A percentile compares a stretch with the other conserved stretches of the same genome.
phyloP scores from a whole-genome alignment of 2,888 invertebrate species.

The Lasioglossum vierecki region DNA sequence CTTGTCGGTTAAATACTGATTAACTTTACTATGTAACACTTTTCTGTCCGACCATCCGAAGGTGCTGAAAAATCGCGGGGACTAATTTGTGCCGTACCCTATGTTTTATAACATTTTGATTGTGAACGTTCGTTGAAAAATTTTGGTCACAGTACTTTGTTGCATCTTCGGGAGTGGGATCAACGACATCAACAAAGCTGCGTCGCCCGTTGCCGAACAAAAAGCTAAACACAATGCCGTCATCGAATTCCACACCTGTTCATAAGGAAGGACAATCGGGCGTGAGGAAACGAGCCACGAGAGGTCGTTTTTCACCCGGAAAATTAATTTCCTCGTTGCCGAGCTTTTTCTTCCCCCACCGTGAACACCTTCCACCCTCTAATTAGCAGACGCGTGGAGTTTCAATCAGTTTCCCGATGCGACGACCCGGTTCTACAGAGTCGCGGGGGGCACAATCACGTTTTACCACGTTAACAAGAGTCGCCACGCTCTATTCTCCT shows the following conservation, averaged over 20 bases:
- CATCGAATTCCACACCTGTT: constrained; percentile 20
- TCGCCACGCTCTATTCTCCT: not conserved
- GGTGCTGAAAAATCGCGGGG: too few species aligned
- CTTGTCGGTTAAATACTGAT: too few species aligned
- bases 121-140: not conserved
- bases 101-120: not conserved
- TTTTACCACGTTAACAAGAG: constrained; percentile 20
- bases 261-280: constrained; percentile 20
- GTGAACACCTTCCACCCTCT: constrained; percentile 16
- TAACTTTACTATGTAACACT: too few species aligned
- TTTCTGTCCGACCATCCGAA: too few species aligned
- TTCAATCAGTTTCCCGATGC: constrained; percentile 30
- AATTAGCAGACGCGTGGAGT: constrained; percentile 39
- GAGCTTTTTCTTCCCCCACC: not conserved
- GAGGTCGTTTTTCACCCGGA: constrained; percentile 18
- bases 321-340: constrained; percentile 46
- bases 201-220: constrained; percentile 22
- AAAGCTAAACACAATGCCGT: constrained; percentile 6
- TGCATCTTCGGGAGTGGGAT: not conserved
- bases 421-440: constrained; percentile 27
- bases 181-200: constrained; percentile 1
- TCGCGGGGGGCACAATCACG: not conserved
- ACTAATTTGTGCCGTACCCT: too few species aligned
- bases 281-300: constrained; percentile 23
- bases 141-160: not conserved